phyloP scores from a whole-genome alignment of 2,113 vertebrate species.

The Dromiciops gliroides region DNA sequence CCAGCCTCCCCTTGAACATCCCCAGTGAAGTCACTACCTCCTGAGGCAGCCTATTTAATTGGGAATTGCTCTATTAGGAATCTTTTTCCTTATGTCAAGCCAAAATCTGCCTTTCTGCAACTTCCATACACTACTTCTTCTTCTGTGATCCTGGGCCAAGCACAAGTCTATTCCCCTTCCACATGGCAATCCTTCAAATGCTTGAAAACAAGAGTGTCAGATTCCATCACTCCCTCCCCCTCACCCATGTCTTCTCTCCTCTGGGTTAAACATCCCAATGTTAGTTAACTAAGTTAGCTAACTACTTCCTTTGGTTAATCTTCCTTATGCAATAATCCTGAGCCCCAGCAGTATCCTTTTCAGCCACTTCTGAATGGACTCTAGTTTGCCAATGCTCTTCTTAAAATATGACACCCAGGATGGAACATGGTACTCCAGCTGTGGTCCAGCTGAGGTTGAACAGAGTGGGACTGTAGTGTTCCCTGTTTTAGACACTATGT shows the following conservation, averaged over 20 bases:
- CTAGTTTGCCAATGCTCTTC: neutral
- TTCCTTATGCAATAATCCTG: neutral
- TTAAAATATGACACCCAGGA: neutral
- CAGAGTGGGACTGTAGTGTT: neutral
- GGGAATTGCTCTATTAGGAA: neutral
- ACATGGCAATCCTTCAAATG: neutral
- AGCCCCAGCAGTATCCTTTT: neutral
- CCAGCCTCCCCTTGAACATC: neutral
- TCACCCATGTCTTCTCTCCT: neutral
- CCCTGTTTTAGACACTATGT: neutral
- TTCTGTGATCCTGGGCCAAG: neutral
- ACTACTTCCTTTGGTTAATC: neutral
- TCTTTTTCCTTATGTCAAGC: neutral
- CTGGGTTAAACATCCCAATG: neutral
- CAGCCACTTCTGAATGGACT: neutral
- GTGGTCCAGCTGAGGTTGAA: neutral
- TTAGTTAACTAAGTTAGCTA: neutral
- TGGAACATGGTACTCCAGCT: neutral
- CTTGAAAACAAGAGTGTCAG: neutral
- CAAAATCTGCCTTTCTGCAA: neutral
- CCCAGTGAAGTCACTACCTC: neutral
- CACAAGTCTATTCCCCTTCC: neutral
- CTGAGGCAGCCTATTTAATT: neutral
- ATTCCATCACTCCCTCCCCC: neutral
- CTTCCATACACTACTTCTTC: neutral